Evolutionary conservation across 2,888 invertebrate genomes (phyloP).

Genomic region (Seira musarum): DNA sequence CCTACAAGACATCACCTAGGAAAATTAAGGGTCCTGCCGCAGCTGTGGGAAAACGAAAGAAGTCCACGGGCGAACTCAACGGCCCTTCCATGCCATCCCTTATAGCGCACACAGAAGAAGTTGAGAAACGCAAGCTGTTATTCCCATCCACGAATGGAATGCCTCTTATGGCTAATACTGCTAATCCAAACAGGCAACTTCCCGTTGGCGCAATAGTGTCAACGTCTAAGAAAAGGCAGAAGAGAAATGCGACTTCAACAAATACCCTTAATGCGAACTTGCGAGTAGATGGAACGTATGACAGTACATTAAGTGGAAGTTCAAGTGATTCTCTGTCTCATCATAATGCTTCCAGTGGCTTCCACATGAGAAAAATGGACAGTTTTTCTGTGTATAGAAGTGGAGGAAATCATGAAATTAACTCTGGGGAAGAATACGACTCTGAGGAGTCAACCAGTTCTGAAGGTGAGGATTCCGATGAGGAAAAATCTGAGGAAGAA

Average conservation of each 20-base stretch:
- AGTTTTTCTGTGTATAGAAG: conserved; percentile 75
- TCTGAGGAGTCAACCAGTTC: conserved; percentile 52
- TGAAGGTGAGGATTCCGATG: conserved; percentile 51
- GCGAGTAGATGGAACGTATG: not conserved
- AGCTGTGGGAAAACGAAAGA: conserved; percentile 36
- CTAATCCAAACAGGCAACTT: not conserved
- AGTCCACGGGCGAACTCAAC: conserved; percentile 12
- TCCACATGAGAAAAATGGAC: conserved; percentile 69
- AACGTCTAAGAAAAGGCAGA: conserved; percentile 35
- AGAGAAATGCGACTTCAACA: conserved; percentile 21
- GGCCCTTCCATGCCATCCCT: conserved; percentile 1
- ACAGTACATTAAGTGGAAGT: not conserved
- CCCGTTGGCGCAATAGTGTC: too few species aligned
- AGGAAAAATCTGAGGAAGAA: conserved; percentile 31
- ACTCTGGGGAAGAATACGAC: conserved; percentile 54
- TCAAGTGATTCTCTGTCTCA: too few species aligned
- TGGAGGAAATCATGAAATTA: conserved; percentile 61
- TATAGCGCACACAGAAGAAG: not conserved
- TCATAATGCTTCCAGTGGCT: not conserved
- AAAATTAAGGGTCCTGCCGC: conserved; percentile 38
- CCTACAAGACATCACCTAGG: conserved; percentile 13
- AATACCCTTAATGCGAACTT: too few species aligned
- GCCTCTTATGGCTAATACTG: not conserved
- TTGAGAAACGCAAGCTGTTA: not conserved
- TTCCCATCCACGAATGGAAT: conserved; percentile 11